Percentiles rank a stretch among this genome's conserved stretches.
Evolutionary conservation across 2,797 vertebrate genomes (phyloP).

Genomic region (Lepus townsendii): DNA sequence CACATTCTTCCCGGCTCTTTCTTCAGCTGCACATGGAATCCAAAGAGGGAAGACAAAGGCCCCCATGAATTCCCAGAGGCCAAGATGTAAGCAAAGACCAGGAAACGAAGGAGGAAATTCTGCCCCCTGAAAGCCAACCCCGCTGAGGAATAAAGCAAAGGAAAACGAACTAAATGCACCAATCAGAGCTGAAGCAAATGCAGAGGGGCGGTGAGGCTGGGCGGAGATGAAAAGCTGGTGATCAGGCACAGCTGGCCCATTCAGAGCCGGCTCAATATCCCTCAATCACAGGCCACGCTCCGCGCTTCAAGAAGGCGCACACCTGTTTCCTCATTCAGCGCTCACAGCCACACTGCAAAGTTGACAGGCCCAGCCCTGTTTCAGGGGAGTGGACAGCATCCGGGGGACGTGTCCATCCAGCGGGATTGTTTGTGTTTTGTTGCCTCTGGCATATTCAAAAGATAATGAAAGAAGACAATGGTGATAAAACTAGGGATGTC

Average conservation of each 20-base stretch:
- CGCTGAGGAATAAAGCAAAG: not conserved
- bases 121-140: not conserved
- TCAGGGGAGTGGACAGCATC: not conserved
- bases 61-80: not conserved
- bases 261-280: not conserved
- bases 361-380: not conserved
- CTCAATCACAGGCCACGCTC: not conserved
- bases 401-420: rapidly evolving
- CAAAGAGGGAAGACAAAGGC: not conserved
- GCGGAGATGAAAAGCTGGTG: not conserved
- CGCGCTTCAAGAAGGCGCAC: not conserved
- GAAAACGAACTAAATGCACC: not conserved
- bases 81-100: not conserved
- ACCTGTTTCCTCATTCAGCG: not conserved
- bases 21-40: not conserved
- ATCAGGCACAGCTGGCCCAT: slow-evolving; percentile 53
- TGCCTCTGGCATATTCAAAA: not conserved
- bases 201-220: not conserved
- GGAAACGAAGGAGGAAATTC: not conserved
- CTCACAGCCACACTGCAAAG: not conserved
- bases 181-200: not conserved
- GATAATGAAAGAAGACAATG: not conserved
- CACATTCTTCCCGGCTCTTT: not conserved
- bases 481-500: not conserved
- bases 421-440: not conserved